A percentile compares a stretch with the other conserved stretches of the same genome.
Conservation (phyloP, 1,140 invertebrate genomes). For the Drosophila miranda region DNA sequence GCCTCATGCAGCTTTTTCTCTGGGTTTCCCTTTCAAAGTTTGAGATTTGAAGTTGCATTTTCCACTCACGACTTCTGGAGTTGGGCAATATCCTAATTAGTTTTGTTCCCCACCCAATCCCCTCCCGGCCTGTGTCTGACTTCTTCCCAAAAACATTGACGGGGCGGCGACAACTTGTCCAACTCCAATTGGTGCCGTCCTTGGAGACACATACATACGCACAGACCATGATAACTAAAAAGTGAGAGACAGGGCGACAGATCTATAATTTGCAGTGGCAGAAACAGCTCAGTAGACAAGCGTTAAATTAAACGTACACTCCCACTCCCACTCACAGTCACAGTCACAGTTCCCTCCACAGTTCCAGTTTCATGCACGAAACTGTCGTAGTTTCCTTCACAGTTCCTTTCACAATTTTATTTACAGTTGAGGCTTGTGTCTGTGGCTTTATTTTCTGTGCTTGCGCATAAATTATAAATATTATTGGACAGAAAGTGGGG, state of each 20-base stretch:
- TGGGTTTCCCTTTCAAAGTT: too few relatives aligned
- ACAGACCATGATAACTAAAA: too few relatives aligned
- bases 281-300: conserved; percentile 10
- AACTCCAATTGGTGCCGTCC: conserved; percentile 20
- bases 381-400: too few relatives aligned
- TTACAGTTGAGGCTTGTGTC: conserved; percentile 30
- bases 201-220: not conserved
- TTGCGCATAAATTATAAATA: conserved; percentile 77
- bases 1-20: not conserved
- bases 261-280: conserved; percentile 37
- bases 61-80: conserved; percentile 2
- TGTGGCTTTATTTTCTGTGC: conserved; percentile 49
- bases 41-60: not conserved
- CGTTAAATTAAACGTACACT: conserved; percentile 51
- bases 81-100: conserved; percentile 59
- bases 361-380: too few relatives aligned
- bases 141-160: conserved; percentile 17
- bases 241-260: not conserved
- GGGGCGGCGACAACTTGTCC: conserved; percentile 62
- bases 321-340: not conserved
- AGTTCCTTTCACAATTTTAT: not conserved
- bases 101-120: conserved; percentile 14
- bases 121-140: too few relatives aligned
- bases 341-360: not conserved
- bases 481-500: conserved; percentile 37